phyloP scores from a whole-genome alignment of 2,888 invertebrate genomes.

The Heliconius cydno region DNA sequence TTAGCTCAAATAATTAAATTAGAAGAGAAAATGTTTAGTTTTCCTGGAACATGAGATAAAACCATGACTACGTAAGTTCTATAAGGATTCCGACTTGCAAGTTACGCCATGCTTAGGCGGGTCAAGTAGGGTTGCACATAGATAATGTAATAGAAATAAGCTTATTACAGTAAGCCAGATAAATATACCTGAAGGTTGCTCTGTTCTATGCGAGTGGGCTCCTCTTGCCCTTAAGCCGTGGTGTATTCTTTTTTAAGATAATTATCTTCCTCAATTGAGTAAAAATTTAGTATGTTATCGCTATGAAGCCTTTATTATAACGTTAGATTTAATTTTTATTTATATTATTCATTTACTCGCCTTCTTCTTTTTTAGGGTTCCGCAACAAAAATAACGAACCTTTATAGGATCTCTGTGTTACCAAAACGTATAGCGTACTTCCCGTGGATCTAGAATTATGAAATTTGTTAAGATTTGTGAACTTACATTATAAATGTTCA shows the following conservation, averaged over 20 bases:
- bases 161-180: conserved; percentile 49
- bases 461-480: no score
- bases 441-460: no score
- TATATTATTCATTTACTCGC: no score
- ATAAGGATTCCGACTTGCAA: conserved; percentile 43
- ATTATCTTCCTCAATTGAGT: background rate
- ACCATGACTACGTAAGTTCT: conserved; percentile 32
- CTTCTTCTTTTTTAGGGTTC: no score
- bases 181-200: conserved; percentile 47
- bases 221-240: conserved; percentile 34
- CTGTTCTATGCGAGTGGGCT: conserved; percentile 25
- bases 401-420: no score
- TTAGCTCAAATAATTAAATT: conserved; percentile 20
- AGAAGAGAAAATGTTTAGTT: conserved; percentile 7
- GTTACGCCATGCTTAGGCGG: conserved; percentile 31
- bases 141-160: conserved; percentile 50
- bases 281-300: background rate
- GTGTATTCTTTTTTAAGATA: conserved; percentile 36
- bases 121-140: conserved; percentile 44
- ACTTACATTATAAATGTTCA: no score
- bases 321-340: background rate
- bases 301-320: background rate
- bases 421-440: no score
- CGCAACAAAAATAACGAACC: no score
- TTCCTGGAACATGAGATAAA: conserved; percentile 38